Conservation (phyloP, 2,113 vertebrate species). For the Acanthochromis polyacanthus region DNA sequence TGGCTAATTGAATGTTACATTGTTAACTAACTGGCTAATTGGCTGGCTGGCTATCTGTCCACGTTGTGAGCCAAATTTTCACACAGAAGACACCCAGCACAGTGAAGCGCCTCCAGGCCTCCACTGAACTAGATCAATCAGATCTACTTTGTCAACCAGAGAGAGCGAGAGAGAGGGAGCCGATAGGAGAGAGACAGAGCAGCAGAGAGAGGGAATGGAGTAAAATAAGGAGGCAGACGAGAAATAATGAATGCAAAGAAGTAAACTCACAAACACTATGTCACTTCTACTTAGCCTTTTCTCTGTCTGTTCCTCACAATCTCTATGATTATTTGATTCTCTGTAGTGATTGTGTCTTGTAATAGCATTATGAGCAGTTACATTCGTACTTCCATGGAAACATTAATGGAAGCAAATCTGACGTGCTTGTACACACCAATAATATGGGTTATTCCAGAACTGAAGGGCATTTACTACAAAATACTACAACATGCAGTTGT, state of each 20-base stretch:
- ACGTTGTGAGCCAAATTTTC: conserved; percentile 37
- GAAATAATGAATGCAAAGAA: neutral
- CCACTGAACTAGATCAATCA: conserved; percentile 81
- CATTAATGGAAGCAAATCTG: neutral
- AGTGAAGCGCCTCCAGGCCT: conserved; percentile 56
- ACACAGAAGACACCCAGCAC: conserved; percentile 11
- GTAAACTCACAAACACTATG: neutral
- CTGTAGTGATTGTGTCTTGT: no score
- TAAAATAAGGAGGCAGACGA: neutral
- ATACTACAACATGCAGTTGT: no score
- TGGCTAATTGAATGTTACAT: neutral
- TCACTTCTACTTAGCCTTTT: neutral
- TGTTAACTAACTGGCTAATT: conserved; percentile 27
- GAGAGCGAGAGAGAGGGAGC: neutral
- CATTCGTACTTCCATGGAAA: neutral
- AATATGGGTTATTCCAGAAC: neutral
- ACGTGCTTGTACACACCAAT: neutral
- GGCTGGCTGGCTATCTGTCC: conserved; percentile 10
- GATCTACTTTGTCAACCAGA: conserved; percentile 71
- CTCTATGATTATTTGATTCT: no score
- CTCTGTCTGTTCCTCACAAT: neutral
- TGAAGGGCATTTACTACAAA: no score
- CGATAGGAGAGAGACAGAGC: neutral
- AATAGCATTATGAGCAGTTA: no score
- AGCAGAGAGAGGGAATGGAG: neutral